These are phyloP conservation scores for Drosophila nr. perissopoda DNA, from an alignment of 2,888 invertebrate species.

Conservation along the genomic window DNA sequence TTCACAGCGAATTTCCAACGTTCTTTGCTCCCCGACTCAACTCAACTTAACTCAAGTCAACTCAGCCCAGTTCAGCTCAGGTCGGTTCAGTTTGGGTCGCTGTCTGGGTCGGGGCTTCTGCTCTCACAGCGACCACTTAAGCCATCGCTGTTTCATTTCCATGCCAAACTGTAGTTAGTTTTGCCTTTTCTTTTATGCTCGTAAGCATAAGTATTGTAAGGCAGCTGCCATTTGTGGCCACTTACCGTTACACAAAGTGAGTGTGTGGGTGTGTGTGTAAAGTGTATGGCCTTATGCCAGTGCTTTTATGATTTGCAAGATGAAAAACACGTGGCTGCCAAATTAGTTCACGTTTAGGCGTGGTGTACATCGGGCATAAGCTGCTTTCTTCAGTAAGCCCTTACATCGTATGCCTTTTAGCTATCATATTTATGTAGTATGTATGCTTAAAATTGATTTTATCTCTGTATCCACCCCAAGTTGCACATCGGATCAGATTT, in stretches of 20 bases:
- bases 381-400: not conserved
- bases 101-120: constrained; percentile 15
- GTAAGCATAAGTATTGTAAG: constrained; percentile 40
- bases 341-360: constrained; percentile 40
- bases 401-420: not conserved
- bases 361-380: not conserved
- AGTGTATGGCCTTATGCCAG: constrained; percentile 12
- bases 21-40: constrained; percentile 12
- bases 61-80: not conserved
- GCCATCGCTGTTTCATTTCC: constrained; percentile 56
- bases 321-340: constrained; percentile 53
- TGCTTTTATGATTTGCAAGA: constrained; percentile 48
- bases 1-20: constrained; percentile 52
- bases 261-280: constrained; percentile 7
- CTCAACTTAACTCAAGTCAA: not conserved
- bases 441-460: constrained; percentile 38
- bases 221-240: constrained; percentile 57
- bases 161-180: constrained; percentile 55
- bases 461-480: constrained; percentile 6
- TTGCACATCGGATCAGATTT: constrained; percentile 21
- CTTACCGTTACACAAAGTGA: constrained; percentile 40
- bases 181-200: constrained; percentile 23
- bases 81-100: constrained; percentile 5
- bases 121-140: constrained; percentile 55
- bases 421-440: not conserved